Percentiles rank a stretch among this genome's conserved stretches.
Conservation (phyloP, 2,888 invertebrate genomes). For the Macrosiphum euphorbiae region DNA sequence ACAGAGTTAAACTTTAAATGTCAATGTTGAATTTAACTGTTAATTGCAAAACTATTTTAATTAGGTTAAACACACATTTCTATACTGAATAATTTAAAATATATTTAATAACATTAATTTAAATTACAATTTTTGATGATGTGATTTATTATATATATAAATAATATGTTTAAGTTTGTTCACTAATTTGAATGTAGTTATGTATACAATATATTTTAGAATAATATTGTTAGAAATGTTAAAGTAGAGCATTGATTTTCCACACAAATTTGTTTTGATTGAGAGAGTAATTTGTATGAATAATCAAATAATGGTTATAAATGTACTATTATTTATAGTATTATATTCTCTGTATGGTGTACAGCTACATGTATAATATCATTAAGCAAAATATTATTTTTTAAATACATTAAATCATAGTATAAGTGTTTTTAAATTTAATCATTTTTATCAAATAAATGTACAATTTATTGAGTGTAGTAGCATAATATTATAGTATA, state of each 20-base stretch:
- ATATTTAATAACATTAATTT: not conserved
- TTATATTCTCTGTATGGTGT: not conserved
- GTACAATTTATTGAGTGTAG: not conserved
- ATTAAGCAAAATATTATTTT: not conserved
- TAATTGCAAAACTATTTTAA: not conserved
- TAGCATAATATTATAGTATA: not conserved
- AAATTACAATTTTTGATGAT: not conserved
- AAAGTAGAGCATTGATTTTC: not conserved
- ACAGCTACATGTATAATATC: not conserved
- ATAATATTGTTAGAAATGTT: not conserved
- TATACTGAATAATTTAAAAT: not conserved
- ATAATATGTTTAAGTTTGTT: not conserved
- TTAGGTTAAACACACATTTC: not conserved
- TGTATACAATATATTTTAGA: not conserved
- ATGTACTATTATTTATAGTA: not conserved
- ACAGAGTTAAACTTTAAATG: not conserved
- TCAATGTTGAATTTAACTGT: not conserved
- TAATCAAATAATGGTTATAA: not conserved
- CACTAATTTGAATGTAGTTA: not conserved
- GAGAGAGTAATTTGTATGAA: not conserved
- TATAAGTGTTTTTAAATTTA: not conserved
- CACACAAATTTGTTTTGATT: not conserved
- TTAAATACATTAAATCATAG: not conserved
- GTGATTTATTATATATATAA: not conserved
- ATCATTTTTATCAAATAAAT: not conserved